Evolutionary conservation across 2,888 invertebrate species (phyloP), one percentile per base, ranked within the genome.

Genomic region (Phengaris alcon): DNA sequence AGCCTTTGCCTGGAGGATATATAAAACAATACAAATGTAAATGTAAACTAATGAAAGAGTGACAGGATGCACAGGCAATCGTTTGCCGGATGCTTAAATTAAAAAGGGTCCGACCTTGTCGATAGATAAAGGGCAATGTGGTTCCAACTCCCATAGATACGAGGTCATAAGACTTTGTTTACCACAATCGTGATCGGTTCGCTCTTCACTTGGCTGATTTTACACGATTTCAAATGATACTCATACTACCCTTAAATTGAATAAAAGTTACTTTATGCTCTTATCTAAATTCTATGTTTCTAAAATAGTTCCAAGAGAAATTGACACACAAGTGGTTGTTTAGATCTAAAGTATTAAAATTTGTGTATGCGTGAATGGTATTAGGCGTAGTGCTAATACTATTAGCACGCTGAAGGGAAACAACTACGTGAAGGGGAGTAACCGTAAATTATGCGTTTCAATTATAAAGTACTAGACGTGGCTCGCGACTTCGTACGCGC

Each of bases 11-110:
- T 64, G 12, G 35, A 12, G 64, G 35, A 64, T 35, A 12, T 35
- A 35, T 12, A 64, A 35, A 64, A 64, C 64, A 35, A 35, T 44
- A 64, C 35, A 64, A 85, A 83, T 83, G 86, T 90, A 86, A 89
- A 88, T 84, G 83, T 85, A 83, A 85, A 87, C 88, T 85, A 90
- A 86, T 85, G 82, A 84, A 87, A 87, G 87, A 84, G 87, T 81
- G 87, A 87, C 89, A 86, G 91, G 91, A 91, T 88, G 83, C 81
- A 79, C 76, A 81, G 80, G 89, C 88, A 90, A 90, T 90, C 84
- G 85, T 81, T 80, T 81, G 82, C 84, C 91, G 90, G 91, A 91
- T 88, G 87, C 86, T 82, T 82, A 80, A 80, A 82, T 86, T 85
- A 84, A 81, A 85, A 88, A 88, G 88, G 88, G 89, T 84, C 85